These are phyloP conservation scores for Euclidia mi DNA, from an alignment of 2,888 invertebrate genomes.

Conservation along the genomic window DNA sequence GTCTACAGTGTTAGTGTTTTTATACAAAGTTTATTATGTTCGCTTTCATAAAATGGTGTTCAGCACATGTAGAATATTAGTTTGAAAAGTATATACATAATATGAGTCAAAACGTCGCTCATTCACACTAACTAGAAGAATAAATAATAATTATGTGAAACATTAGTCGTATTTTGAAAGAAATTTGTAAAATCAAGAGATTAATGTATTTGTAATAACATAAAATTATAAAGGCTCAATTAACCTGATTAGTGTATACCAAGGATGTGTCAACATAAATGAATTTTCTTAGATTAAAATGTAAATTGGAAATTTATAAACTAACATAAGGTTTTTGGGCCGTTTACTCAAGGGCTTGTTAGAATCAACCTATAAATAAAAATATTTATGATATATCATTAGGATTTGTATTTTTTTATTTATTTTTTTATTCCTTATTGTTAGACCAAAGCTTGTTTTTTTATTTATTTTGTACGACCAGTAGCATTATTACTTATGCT, in stretches of 20 bases:
- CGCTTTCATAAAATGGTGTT: no score
- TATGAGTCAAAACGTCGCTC: no score
- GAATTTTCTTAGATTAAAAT: slow-evolving; percentile 53
- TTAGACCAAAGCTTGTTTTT: slow-evolving; percentile 83
- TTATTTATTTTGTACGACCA: slow-evolving; percentile 66
- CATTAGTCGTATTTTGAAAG: slow-evolving; percentile 22
- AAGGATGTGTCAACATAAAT: slow-evolving; percentile 59
- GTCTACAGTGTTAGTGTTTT: no score
- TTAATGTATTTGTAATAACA: slow-evolving; percentile 29
- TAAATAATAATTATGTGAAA: neutral
- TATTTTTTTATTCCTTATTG: slow-evolving; percentile 60
- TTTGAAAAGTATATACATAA: no score
- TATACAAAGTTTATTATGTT: no score
- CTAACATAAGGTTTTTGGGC: slow-evolving; percentile 32
- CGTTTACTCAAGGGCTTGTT: slow-evolving; percentile 41
- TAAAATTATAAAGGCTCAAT: slow-evolving; percentile 52
- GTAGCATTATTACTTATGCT: slow-evolving; percentile 18
- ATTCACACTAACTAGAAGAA: neutral
- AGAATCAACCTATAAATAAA: slow-evolving; percentile 38
- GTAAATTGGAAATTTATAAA: slow-evolving; percentile 52
- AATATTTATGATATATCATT: slow-evolving; percentile 37
- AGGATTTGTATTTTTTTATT: slow-evolving; percentile 62
- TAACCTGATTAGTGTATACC: slow-evolving; percentile 54
- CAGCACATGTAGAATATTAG: no score
- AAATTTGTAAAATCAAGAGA: slow-evolving; percentile 29